Base-by-base conservation (phyloP, 2,113 vertebrate species). In the Pseudorectes ferrugineus region DNA sequence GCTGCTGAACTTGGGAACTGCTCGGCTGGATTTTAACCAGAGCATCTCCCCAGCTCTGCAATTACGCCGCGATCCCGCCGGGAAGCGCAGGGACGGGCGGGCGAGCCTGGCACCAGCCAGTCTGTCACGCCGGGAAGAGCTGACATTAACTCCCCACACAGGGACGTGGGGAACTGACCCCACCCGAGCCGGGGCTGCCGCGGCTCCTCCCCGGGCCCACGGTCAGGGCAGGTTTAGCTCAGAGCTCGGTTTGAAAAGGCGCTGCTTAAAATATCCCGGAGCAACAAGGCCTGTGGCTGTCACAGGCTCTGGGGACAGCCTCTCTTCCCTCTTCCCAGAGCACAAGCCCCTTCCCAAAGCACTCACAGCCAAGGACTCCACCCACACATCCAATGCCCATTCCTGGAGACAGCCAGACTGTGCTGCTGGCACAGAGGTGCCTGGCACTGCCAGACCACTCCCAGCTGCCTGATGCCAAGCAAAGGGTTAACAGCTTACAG, bases 81-180 rank as follows among this genome's bases (percentile, higher is more conserved):
- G 81, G 88, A 54, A 72, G 57, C 0, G 61, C 36, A 12, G 93
- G 84, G 28, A 12, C 14, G 3, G 54, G 31, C 0, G n/a, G 68
- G 25, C 28, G 16, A 46, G 90, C 36, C 92, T 80, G 92, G 90
- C 96, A 88, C 75, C 95, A 92, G 88, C 22, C 92, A 88, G 92
- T 94, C 93, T 92, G 93, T 33, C 57, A 21, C 0, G 1, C 74
- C 12, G 74, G 77, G 61, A 24, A 88, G 88, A 65, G 88, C 92
- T 85, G 68, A 10, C 85, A 79, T 70, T 49, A 90, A 65, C 58
- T 83, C 57, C 62, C 71, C 45, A 11, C 89, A 75, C 61, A 63
- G 61, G 0, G 16, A 80, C 80, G 33, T 57, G 86, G 70, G 75
- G 26, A 43, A 38, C 65, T 40, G 59, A 63, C 77, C 81, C 70